Percentiles rank a stretch among this genome's conserved stretches.
These are phyloP conservation scores for Lucilia cuprina DNA, from an alignment of 1,140 invertebrate genomes.

Conservation along the genomic window DNA sequence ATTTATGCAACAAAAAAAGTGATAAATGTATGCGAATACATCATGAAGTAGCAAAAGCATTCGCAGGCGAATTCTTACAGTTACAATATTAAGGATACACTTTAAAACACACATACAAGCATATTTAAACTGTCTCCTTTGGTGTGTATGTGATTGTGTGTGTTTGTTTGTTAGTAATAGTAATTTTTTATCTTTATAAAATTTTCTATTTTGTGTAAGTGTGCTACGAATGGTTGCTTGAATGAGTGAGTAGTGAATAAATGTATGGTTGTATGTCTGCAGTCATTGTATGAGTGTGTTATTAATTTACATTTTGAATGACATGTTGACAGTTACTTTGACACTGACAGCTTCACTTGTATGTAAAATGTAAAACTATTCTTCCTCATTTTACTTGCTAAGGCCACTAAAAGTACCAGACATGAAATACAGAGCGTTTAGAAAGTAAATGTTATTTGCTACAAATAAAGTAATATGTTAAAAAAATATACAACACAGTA, in stretches of 20 bases:
- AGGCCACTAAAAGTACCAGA: background rate
- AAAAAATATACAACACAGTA: too few species aligned
- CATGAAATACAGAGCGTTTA: background rate
- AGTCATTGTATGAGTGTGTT: constrained; percentile 49
- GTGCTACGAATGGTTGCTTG: background rate
- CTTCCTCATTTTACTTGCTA: background rate
- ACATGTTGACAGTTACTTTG: constrained; percentile 55
- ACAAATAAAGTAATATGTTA: too few species aligned
- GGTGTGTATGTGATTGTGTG: background rate
- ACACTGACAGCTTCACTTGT: constrained; percentile 50
- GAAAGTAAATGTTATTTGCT: too few species aligned
- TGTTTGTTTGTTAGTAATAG: background rate
- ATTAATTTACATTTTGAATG: constrained; percentile 56
- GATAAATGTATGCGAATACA: background rate
- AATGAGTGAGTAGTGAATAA: background rate
- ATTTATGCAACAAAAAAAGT: constrained; percentile 4
- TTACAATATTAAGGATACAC: background rate
- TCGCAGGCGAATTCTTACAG: background rate
- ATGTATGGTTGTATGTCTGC: background rate
- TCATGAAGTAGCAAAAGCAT: too few species aligned
- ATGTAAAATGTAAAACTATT: background rate
- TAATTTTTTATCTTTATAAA: too few species aligned
- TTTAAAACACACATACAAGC: background rate
- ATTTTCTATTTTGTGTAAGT: too few species aligned
- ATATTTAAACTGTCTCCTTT: background rate